Evolutionary conservation across 64 coral and sea anemone genomes (phyloP), one percentile per base, ranked within the genome.

Genomic region (Pachyseris speciosa): DNA sequence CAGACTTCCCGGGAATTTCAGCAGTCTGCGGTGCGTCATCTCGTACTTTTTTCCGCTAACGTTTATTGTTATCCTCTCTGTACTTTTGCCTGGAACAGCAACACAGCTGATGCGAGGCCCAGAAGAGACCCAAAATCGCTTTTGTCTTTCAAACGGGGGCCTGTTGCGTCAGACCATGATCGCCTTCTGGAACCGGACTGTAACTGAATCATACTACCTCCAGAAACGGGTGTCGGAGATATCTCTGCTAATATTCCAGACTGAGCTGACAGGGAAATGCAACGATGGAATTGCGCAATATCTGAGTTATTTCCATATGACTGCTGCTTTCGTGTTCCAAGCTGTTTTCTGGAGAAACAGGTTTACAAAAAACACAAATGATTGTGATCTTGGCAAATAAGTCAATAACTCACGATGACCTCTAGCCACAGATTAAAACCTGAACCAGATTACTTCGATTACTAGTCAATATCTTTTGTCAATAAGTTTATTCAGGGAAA

Each of bases 41-140:
- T 91, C 89, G 45, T 77, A 91, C 27, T 61, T 83, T 61, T 71
- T 91, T 1, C 89, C 89, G 33, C 89, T 91, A 0, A 91, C 89
- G 37, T 91, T 91, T 22, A 91, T 92, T 36, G 50, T 57, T 31
- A 79, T 79, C 32, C 75, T 79, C 9, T 79, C 75, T 8, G 37
- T 52, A 16, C 75, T 57, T 36, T 79, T 79, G 13, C 75, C 75
- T 50, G 75, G 48, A 9, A 79, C 29, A 7, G 75, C 75, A 31
- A 79, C 28, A 31, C 15, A 79, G 31, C 75, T 79, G 19, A 58
- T 79, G 5, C 75, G 47, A 17, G 75, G 29, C 5, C 13, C 19
- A 29, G 30, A 31, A 5, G 31, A 36, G 48, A 16, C 49, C 0
- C 12, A 11, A 31, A 33, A 31, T 19, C 49, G 27, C 75, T 30